These are phyloP conservation scores for Branchinecta sandiegonensis DNA, from an alignment of 2,888 invertebrate genomes.

Conservation along the genomic window DNA sequence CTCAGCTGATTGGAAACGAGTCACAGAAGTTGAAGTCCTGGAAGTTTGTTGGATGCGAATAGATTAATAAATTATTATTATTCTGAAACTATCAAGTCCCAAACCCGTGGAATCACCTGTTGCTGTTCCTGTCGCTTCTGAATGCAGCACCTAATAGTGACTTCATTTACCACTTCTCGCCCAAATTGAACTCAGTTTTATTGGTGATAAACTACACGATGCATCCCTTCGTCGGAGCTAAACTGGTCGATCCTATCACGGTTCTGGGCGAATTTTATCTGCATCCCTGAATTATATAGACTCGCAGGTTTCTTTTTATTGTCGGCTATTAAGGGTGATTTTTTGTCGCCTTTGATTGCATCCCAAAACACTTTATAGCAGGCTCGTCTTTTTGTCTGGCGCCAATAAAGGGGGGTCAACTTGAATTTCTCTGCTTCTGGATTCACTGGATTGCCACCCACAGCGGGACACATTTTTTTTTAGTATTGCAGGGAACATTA, in stretches of 20 bases:
- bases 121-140: too few species aligned
- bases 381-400: constrained; percentile 3
- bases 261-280: background rate
- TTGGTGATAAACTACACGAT: background rate
- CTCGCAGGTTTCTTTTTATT: constrained; percentile 12
- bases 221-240: background rate
- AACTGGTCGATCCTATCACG: constrained; percentile 11
- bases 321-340: constrained; percentile 12
- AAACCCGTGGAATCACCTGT: too few species aligned
- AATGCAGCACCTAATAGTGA: too few species aligned
- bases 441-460: too few species aligned
- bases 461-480: too few species aligned
- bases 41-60: too few species aligned
- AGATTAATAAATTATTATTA: too few species aligned
- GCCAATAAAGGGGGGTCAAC: constrained; percentile 8
- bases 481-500: too few species aligned
- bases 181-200: background rate
- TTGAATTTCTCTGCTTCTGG: background rate
- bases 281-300: constrained; percentile 8
- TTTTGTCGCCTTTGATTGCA: constrained; percentile 14
- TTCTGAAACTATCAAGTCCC: too few species aligned
- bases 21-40: too few species aligned
- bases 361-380: background rate
- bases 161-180: too few species aligned
- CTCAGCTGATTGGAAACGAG: too few species aligned